Conservation (phyloP, 1,140 invertebrate species). For the Danaus plexippus region DNA sequence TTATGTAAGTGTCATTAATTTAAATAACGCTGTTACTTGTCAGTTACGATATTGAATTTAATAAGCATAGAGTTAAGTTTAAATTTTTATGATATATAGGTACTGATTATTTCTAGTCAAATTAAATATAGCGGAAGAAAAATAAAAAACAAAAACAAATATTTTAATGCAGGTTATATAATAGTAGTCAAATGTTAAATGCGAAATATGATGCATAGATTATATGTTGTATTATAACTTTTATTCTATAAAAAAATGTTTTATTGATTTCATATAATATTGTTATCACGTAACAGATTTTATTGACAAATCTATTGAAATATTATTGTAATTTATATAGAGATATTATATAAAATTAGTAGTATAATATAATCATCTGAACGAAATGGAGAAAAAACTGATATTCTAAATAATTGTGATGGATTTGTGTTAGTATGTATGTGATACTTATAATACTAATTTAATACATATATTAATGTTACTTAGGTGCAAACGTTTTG, state of each 20-base stretch:
- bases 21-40: too few species aligned
- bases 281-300: conserved; percentile 67
- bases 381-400: conserved; percentile 59
- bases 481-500: conserved; percentile 23
- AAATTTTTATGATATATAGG: conserved; percentile 28
- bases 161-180: conserved; percentile 12
- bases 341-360: too few species aligned
- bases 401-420: conserved; percentile 72
- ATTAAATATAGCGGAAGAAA: conserved; percentile 25
- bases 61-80: conserved; percentile 6
- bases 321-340: conserved; percentile 46
- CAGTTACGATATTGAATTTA: background rate
- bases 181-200: conserved; percentile 2
- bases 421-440: conserved; percentile 61
- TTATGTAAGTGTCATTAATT: too few species aligned
- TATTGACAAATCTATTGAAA: conserved; percentile 64
- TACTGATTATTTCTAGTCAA: conserved; percentile 66
- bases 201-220: too few species aligned
- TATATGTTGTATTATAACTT: too few species aligned
- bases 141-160: background rate
- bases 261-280: conserved; percentile 30
- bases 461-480: conserved; percentile 17
- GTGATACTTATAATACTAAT: background rate
- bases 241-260: conserved; percentile 11
- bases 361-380: conserved; percentile 24